Percentiles rank a stretch among this genome's conserved stretches.
These are phyloP conservation scores for Brachyptera risi DNA, from an alignment of 2,888 invertebrate species.

Conservation along the genomic window DNA sequence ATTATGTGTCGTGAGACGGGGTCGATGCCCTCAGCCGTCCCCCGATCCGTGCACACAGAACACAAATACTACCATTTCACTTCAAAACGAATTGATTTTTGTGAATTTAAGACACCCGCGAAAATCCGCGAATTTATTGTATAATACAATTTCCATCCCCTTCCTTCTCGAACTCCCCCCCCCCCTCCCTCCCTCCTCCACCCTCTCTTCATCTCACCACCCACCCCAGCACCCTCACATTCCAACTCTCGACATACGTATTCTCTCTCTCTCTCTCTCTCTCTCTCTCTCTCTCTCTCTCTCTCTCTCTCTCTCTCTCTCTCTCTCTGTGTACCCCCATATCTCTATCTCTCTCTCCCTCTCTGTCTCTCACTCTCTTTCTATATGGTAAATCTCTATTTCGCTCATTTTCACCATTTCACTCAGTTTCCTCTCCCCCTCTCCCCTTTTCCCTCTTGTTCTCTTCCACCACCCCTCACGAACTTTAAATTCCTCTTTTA, in stretches of 20 bases:
- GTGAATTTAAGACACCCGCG: slow-evolving; percentile 20
- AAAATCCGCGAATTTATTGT: slow-evolving; percentile 25
- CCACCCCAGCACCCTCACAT: too few relatives aligned
- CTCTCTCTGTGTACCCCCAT: too few relatives aligned
- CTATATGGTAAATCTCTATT: slow-evolving; percentile 9
- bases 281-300: too few relatives aligned
- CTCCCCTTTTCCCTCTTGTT: slow-evolving; percentile 28
- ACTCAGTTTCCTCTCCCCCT: background rate
- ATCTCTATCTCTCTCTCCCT: background rate
- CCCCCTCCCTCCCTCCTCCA: slow-evolving; percentile 26
- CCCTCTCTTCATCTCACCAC: too few relatives aligned
- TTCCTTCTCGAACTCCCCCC: background rate
- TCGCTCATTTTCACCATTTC: slow-evolving; percentile 13
- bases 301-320: too few relatives aligned
- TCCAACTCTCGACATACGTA: slow-evolving; percentile 11
- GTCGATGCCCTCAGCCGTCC: too few relatives aligned
- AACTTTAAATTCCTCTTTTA: background rate
- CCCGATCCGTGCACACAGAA: too few relatives aligned
- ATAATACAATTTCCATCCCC: slow-evolving; percentile 10
- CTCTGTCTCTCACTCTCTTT: too few relatives aligned
- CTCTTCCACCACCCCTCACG: slow-evolving; percentile 12
- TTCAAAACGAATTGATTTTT: slow-evolving; percentile 24
- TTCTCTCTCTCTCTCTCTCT: slow-evolving; percentile 19
- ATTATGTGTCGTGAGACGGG: too few relatives aligned
- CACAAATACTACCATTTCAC: background rate